Base-by-base conservation (phyloP, 2,888 invertebrate genomes). In the Arrhopalites spinosus region DNA sequence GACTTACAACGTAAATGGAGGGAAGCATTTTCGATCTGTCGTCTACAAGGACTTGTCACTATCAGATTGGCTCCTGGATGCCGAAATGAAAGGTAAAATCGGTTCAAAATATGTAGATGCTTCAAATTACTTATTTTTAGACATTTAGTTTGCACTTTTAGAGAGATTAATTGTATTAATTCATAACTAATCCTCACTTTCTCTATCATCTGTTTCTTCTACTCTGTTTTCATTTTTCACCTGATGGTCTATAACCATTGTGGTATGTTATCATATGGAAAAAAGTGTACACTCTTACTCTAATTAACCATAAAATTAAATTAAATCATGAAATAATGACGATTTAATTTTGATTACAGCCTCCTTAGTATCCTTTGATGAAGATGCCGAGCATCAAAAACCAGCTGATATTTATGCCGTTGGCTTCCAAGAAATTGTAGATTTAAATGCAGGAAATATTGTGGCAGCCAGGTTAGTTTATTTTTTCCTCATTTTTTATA, bases 1-100 rank as follows among this genome's bases (percentile, higher is more conserved):
- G 20, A 99, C 99, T 0, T 99, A 98, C 87, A 99, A 99, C 86
- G 98, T 99, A 0, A 99, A 99, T 86, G 99, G 99, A 56, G 99
- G 99, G 2, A 98, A 97, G 86, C 97, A 98, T 87, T 98, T 99
- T 84, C 90, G 96, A 81, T 97, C 96, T 86, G 92, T 99, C 73
- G 98, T 94, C 36, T 95, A 95, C 85, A 96, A 96, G 86, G 93
- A 94, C 85, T 89, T 92, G 0, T 91, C 94, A 0, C 86, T 96
- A 50, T 89, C 93, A 17, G 94, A 95, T 86, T 96, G 96, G 96
- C 87, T 98, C 30, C 86, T 97, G 63, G 96, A 97, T 86, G 92
- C 93, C n/a, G n/a, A n/a, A n/a, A n/a, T n/a, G n/a, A n/a, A n/a
- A n/a, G n/a, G n/a, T n/a, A n/a, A 63, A n/a, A n/a, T n/a, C n/a